Evolutionary conservation across 1,140 invertebrate genomes (phyloP), one percentile per base, ranked within the genome.

Genomic region (Lucilia sericata): DNA sequence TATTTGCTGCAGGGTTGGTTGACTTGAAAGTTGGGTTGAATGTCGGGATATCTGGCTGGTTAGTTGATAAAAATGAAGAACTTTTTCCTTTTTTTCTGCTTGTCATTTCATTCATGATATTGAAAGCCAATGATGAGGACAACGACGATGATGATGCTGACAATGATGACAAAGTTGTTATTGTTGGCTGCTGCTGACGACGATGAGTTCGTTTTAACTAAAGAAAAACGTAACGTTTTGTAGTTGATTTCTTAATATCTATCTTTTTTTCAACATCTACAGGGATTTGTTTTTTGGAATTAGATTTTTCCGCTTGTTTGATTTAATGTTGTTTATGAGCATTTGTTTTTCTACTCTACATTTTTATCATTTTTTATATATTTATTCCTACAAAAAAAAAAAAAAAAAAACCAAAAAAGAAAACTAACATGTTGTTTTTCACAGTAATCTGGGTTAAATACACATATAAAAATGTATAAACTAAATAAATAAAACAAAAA

Each of bases 241-340:
- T 51, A 49, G 14, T 55, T 55, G 9, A 10, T 42, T 42, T 42
- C 42, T 42, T 42, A 8, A 60, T 60, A 12, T 74, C 21, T n/a
- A 42, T n/a, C 5, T 17, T 76, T 80, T 49, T 78, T 80, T 0
- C 19, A 9, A 70, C 5, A 70, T 70, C 65, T 70, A 70, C n/a
- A 21, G 76, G 76, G 76, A 80, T 80, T 80, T 80, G 76, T 80
- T 25, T 51, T 51, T 49, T 25, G 42, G 13, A 80, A 80, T 80
- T 80, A 49, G n/a, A 51, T 80, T 51, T 51, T 51, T 51, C 47
- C 65, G 34, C 34, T 47, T 78, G 75, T 42, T 78, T 78, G 34
- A 42, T 49, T 80, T 80, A n/a, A 80, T 51, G 42, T 78, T 36
- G 34, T 78, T 78, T 78, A 47, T 78, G 34, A 47, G 34, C 13